A percentile compares a stretch with the other conserved stretches of the same genome.
Evolutionary conservation across 2,888 invertebrate species (phyloP).

Genomic region (Drosophila nr. perissopoda): DNA sequence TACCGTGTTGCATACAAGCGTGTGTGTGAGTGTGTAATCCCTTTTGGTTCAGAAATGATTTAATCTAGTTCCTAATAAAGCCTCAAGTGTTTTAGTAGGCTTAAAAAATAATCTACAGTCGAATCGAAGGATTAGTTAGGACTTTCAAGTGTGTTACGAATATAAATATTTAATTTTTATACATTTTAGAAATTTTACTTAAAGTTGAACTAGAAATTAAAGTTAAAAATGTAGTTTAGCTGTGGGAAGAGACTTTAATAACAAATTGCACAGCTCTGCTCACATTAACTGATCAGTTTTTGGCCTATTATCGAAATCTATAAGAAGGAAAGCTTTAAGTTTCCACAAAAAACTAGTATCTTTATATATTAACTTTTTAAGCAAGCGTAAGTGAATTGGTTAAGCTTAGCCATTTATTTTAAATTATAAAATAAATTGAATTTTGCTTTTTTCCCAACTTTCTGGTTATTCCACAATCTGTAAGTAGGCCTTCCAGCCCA

Average conservation of each 20-base stretch:
- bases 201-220: not conserved
- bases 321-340: not conserved
- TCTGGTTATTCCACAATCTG: not conserved
- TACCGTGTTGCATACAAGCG: conserved; percentile 6
- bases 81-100: conserved; percentile 11
- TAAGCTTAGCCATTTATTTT: not conserved
- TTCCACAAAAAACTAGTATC: not conserved
- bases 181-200: not conserved
- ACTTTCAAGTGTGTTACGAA: not conserved
- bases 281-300: not conserved
- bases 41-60: conserved; percentile 16
- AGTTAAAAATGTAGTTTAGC: not conserved
- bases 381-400: not conserved
- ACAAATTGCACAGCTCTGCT: not conserved
- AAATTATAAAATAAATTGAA: conserved; percentile 1
- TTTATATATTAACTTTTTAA: not conserved
- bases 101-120: conserved; percentile 25
- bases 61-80: conserved; percentile 19
- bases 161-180: not conserved
- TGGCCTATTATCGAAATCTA: not conserved
- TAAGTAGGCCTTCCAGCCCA: conserved; percentile 67
- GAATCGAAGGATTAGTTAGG: conserved; percentile 11
- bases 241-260: not conserved
- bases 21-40: conserved; percentile 26
- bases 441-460: conserved; percentile 20